phyloP scores from a whole-genome alignment of 2,888 invertebrate genomes.

The Ophioninae sp. region DNA sequence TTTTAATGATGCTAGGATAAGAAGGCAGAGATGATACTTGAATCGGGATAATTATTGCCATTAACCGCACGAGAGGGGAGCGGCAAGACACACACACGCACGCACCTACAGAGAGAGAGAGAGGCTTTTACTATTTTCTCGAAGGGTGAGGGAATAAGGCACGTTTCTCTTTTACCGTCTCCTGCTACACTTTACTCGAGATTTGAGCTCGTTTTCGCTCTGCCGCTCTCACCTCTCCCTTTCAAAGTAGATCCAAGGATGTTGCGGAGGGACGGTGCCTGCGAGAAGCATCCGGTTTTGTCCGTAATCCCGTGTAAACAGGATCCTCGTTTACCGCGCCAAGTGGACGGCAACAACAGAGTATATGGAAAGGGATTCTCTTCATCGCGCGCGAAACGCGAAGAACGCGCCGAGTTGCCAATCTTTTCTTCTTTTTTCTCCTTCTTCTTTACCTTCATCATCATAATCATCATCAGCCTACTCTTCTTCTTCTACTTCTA shows the following conservation, averaged over 20 bases:
- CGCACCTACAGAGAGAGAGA: conserved; percentile 64
- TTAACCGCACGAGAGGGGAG: conserved; percentile 76
- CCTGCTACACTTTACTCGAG: conserved; percentile 37
- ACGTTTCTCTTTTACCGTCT: conserved; percentile 32
- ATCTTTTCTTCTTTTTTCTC: conserved; percentile 21
- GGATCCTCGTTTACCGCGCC: conserved; percentile 72
- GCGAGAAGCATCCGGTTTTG: conserved; percentile 69
- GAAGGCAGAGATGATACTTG: conserved; percentile 51
- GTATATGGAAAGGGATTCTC: conserved; percentile 63
- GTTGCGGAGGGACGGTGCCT: conserved; percentile 62
- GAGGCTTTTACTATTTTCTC: conserved; percentile 71
- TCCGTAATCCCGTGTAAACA: conserved; percentile 73
- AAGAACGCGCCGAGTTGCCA: conserved; percentile 40
- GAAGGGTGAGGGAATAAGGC: conserved; percentile 55
- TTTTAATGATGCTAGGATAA: conserved; percentile 74
- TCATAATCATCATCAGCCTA: conserved; percentile 11
- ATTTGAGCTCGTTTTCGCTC: conserved; percentile 7
- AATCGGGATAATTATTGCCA: conserved; percentile 74
- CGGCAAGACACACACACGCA: conserved; percentile 44
- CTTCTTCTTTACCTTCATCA: conserved; percentile 28
- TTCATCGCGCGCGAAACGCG: conserved; percentile 43
- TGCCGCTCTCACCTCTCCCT: not conserved
- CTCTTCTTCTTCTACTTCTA: not conserved
- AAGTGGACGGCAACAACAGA: conserved; percentile 67
- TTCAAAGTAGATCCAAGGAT: conserved; percentile 49